Base-by-base conservation (phyloP, 2,113 vertebrate species). In the Aphelocoma coerulescens region DNA sequence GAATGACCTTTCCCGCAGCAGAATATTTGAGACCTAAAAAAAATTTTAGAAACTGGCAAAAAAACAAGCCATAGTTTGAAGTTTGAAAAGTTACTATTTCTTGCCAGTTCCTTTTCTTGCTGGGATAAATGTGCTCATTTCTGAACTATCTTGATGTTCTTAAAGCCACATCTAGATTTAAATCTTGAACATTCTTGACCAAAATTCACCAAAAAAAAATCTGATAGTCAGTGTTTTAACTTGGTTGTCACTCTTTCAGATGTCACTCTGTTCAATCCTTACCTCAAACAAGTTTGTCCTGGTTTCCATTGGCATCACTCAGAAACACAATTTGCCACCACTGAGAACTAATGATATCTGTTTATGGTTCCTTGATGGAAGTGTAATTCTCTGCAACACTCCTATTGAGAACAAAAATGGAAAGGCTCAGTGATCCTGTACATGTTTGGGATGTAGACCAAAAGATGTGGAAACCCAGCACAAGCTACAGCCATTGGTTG, bases 241-340 rank as follows among this genome's bases (percentile, higher is more conserved):
- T 80, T 65, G 59, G 18, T 52, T 84, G 57, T 86, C 85, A 49
- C 19, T 37, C 48, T 57, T 91, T 80, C 85, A 93, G 24, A 85
- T 88, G 63, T 71, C 65, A 46, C 67, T 88, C 82, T 43, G 44
- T 88, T 89, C 76, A 86, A 0, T 65, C 51, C 23, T 65, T 73
- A 28, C 57, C 48, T 84, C 26, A 43, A 8, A 46, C 44, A 86
- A n/a, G 79, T 51, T 66, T 95, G 21, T 88, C 83, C 78, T 78
- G 68, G 39, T 61, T 88, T 88, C 63, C 14, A 3, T 17, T 78
- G 68, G 44, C 48, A 63, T 73, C 0, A 0, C 65, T 76, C 8
- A 11, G 77, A 90, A 91, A 79, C 52, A 67, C 48, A 74, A 32
- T 77, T 71, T 90, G 79, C 67, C 62, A 59, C 22, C 59, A 57